phyloP scores from a whole-genome alignment of 2,888 invertebrate genomes.

The Pristionchus arcanus region DNA sequence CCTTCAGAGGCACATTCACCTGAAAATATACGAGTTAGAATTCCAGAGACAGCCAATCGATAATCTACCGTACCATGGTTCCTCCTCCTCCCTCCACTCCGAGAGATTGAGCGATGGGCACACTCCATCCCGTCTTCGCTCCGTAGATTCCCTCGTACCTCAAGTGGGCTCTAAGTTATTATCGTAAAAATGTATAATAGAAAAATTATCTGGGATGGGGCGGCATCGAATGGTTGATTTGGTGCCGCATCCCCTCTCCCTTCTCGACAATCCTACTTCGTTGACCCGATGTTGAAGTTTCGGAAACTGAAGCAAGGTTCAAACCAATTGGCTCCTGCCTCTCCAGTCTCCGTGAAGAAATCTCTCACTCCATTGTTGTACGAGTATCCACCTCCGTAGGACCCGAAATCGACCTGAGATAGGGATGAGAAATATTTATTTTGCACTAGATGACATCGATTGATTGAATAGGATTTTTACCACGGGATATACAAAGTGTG shows the following conservation, averaged over 20 bases:
- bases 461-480: neutral
- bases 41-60: neutral
- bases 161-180: neutral
- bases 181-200: too few species aligned
- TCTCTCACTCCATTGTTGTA: conserved; percentile 72
- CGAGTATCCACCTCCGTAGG: conserved; percentile 74
- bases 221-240: too few species aligned
- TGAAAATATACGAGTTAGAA: conserved; percentile 5
- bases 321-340: conserved; percentile 73
- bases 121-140: conserved; percentile 74
- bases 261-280: too few species aligned
- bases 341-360: conserved; percentile 69
- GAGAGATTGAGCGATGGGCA: conserved; percentile 70
- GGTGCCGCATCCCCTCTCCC: too few species aligned
- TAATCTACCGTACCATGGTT: conserved; percentile 59
- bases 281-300: neutral
- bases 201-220: too few species aligned
- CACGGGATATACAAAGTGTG: too few species aligned
- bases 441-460: neutral
- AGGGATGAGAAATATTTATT: neutral
- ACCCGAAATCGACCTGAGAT: conserved; percentile 68
- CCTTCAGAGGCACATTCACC: conserved; percentile 70
- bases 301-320: conserved; percentile 45
- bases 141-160: conserved; percentile 69
- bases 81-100: conserved; percentile 74